Evolutionary conservation across 2,797 vertebrate genomes (phyloP), one percentile per base, ranked within the genome.

Genomic region (Setipinna tenuifilis): DNA sequence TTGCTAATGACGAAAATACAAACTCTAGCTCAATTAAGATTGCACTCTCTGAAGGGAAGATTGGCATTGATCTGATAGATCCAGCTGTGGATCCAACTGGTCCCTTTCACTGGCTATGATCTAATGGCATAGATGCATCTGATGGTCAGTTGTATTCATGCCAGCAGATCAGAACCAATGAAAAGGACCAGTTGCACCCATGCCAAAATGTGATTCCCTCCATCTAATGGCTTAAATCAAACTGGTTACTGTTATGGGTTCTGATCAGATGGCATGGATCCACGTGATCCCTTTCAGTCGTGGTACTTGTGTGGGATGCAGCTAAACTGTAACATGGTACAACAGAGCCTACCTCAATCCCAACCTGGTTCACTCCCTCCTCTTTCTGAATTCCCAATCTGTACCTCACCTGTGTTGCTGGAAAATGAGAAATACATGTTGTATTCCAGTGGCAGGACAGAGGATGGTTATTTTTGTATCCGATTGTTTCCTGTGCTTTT

Each of bases 401-500:
- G 41, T 31, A 75, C 17, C 28, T 16, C 31, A 71, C 12, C 68
- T 21, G 5, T 35, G 31, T 41, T 19, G 71, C 44, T 78, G 31
- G 71, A 78, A 19, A 44, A 78, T 21, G 31, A 78, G 35, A 14
- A 78, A 41, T 41, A 78, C 31, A 21, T 54, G 65, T 71, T 28
- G 14, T 25, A 5, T 17, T 14, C 2, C 3, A 9, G 35, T 3
- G 65, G 41, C 17, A 48, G 58, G 17, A 28, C 23, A 54, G 46
- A 4, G 9, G 68, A 31, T 65, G 48, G 17, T n/a, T 82, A 28
- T 31, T 58, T 41, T 21, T 62, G 68, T 68, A 9, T 17, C 46
- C 28, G 41, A 83, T 31, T 71, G 65, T 71, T 71, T 71, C 65
- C 65, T 71, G 65, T 71, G 65, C 65, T 71, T 71, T 31, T 31